These are phyloP conservation scores for Prochilodus magdalenae DNA, from an alignment of 2,113 vertebrate species.

Conservation along the genomic window DNA sequence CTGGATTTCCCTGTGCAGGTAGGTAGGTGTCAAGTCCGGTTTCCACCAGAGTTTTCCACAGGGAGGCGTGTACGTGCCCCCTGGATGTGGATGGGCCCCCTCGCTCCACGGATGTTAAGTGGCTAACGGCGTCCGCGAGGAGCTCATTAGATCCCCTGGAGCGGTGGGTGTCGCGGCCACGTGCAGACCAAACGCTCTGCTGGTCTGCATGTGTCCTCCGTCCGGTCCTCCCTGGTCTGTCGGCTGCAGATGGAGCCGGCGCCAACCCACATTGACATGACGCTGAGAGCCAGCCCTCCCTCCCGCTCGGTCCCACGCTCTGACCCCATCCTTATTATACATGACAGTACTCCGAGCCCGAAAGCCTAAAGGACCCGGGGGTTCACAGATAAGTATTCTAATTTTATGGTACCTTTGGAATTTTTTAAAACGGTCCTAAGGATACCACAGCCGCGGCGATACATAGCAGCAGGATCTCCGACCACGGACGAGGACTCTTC, in stretches of 20 bases:
- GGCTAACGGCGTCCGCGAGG: constrained; percentile 63
- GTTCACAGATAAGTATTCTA: constrained; percentile 53
- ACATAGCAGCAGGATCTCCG: constrained; percentile 29
- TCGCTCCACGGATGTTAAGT: constrained; percentile 63
- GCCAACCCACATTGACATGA: constrained; percentile 39
- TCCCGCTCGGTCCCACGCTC: constrained; percentile 17
- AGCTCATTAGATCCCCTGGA: constrained; percentile 75
- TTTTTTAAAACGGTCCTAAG: constrained; percentile 47
- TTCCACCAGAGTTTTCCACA: constrained; percentile 24
- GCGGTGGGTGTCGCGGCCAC: constrained; percentile 63
- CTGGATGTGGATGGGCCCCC: constrained; percentile 24
- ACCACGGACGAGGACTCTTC: too few species aligned
- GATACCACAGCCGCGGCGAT: constrained; percentile 12
- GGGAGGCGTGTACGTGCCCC: constrained; percentile 21
- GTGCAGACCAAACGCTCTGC: constrained; percentile 69
- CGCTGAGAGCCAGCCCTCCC: constrained; percentile 10
- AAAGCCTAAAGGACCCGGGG: constrained; percentile 47
- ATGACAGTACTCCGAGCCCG: constrained; percentile 26
- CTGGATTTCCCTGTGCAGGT: neutral
- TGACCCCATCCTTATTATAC: constrained; percentile 43
- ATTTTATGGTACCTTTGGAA: constrained; percentile 54
- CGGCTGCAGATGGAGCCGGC: constrained; percentile 46
- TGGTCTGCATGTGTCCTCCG: constrained; percentile 74
- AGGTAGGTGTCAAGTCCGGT: constrained; percentile 31
- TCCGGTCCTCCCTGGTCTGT: constrained; percentile 58